Evolutionary conservation across 2,113 vertebrate species (phyloP).

Genomic region (Oriolus oriolus): DNA sequence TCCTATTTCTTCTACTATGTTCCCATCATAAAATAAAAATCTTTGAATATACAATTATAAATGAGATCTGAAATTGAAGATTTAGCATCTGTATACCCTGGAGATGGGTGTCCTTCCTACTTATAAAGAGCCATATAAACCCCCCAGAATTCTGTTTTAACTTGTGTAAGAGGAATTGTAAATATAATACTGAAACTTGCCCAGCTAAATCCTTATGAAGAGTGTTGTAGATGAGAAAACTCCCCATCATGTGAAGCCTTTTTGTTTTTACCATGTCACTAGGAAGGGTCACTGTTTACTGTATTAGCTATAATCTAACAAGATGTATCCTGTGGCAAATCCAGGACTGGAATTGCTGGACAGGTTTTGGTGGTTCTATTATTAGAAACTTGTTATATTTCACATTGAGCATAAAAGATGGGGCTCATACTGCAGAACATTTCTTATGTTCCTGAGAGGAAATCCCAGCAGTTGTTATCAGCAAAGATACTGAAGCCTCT

Average conservation of each 20-base stretch:
- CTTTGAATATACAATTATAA: neutral
- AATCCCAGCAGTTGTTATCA: neutral
- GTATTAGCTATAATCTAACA: neutral
- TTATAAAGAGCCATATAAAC: neutral
- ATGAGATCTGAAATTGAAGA: neutral
- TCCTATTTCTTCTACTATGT: neutral
- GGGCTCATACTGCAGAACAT: neutral
- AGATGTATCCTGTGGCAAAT: neutral
- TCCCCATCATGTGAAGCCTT: neutral
- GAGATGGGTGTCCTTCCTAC: neutral
- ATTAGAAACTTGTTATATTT: constrained; percentile 24
- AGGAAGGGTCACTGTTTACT: neutral
- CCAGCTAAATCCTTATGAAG: neutral
- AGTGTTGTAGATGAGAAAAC: neutral
- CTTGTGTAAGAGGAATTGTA: neutral
- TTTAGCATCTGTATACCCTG: neutral
- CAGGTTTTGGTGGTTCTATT: constrained; percentile 8
- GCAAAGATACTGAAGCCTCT: neutral
- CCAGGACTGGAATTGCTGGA: neutral
- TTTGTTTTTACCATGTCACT: neutral
- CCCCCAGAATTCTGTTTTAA: neutral
- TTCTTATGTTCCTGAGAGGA: neutral
- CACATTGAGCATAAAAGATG: neutral
- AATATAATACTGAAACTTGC: neutral
- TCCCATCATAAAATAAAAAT: neutral